Conservation (phyloP, 1,140 invertebrate species). For the Drosophila nigrodunni region DNA sequence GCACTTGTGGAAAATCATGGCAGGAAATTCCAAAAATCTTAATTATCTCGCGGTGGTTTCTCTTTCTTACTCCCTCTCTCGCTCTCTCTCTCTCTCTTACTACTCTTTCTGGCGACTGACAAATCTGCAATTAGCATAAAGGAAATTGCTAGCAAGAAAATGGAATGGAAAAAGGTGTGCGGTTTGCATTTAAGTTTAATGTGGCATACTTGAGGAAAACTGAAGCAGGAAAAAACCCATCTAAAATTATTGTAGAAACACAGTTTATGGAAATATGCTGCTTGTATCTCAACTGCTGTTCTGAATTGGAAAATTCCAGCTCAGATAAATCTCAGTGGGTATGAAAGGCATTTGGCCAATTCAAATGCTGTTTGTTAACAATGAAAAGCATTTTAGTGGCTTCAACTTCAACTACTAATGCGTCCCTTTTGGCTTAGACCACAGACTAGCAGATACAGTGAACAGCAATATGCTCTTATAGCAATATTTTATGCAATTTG, state of each 20-base stretch:
- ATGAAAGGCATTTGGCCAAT: background rate
- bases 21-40: conserved; percentile 74
- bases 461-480: conserved; percentile 80
- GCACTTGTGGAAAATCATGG: conserved; percentile 52
- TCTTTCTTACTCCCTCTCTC: background rate
- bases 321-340: conserved; percentile 3
- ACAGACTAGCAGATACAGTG: conserved; percentile 76
- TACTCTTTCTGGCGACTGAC: conserved; percentile 27
- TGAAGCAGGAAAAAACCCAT: background rate
- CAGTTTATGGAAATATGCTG: background rate
- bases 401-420: conserved; percentile 5
- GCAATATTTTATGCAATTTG: conserved; percentile 81
- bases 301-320: background rate
- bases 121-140: conserved; percentile 40
- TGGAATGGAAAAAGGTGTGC: background rate
- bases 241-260: background rate
- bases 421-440: background rate
- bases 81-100: background rate
- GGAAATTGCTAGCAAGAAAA: conserved; percentile 27
- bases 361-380: conserved; percentile 2
- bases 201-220: background rate
- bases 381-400: conserved; percentile 32
- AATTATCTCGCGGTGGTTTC: conserved; percentile 41
- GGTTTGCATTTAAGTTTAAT: conserved; percentile 15
- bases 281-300: background rate